Conservation (phyloP, 2,113 vertebrate genomes). For the Struthidea cinerea region DNA sequence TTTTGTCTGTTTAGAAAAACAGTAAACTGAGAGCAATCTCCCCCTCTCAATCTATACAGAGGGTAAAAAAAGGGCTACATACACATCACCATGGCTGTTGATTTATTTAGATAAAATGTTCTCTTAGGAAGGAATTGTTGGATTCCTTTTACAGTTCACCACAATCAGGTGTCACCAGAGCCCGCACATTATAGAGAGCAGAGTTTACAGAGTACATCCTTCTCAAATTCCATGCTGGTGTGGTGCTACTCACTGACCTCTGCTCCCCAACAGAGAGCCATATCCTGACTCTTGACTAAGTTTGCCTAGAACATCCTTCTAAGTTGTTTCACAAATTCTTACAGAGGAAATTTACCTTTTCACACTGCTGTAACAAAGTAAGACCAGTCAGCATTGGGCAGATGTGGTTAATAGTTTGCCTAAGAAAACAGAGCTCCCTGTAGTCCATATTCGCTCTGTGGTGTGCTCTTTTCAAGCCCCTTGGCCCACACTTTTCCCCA, state of each 20-base stretch:
- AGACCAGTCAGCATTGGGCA: background rate
- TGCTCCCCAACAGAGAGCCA: background rate
- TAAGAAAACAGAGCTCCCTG: background rate
- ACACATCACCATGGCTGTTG: background rate
- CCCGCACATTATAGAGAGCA: background rate
- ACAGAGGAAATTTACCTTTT: background rate
- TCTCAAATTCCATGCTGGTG: accelerated
- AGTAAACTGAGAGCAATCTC: background rate
- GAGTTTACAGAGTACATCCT: background rate
- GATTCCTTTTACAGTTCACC: background rate
- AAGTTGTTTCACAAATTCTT: background rate
- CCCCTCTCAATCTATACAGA: too few relatives aligned
- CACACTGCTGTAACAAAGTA: background rate
- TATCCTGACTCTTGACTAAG: background rate
- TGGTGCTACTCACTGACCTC: background rate
- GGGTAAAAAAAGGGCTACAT: background rate
- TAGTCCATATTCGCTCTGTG: background rate
- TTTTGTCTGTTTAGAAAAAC: background rate
- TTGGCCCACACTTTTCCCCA: background rate
- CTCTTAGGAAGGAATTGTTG: background rate
- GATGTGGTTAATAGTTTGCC: background rate
- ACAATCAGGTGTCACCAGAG: background rate
- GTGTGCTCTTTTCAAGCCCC: background rate
- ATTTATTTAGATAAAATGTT: background rate
- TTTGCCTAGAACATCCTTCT: background rate